Conservation (phyloP, 1,140 invertebrate species). For the Branchinecta lindahli region DNA sequence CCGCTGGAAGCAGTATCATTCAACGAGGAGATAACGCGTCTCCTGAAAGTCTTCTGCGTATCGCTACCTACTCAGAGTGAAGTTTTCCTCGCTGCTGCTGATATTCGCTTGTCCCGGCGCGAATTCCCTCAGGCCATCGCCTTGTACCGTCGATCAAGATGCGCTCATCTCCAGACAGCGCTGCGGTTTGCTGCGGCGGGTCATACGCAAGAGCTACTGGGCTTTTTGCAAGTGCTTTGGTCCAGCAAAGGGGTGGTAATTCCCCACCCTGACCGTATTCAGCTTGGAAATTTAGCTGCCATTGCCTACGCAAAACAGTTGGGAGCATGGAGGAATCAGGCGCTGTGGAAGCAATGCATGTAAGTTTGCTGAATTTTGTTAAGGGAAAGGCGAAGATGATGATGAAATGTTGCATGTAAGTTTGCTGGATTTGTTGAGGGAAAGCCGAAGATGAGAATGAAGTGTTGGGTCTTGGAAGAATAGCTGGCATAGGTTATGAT, state of each 20-base stretch:
- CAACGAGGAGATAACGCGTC: not conserved
- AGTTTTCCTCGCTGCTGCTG: not conserved
- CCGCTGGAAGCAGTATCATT: not conserved
- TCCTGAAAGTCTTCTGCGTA: not conserved
- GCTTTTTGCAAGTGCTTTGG: not conserved
- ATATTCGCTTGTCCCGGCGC: not conserved
- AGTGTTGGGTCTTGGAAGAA: no score
- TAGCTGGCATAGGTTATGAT: no score
- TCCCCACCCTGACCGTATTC: not conserved
- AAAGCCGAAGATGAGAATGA: no score
- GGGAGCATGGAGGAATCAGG: no score
- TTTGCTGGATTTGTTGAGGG: no score
- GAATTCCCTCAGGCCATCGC: conserved; percentile 1
- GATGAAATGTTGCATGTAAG: no score
- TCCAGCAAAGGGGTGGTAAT: not conserved
- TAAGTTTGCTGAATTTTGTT: no score
- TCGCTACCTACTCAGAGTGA: not conserved
- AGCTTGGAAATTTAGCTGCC: not conserved
- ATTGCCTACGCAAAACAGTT: not conserved
- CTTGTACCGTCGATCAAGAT: not conserved
- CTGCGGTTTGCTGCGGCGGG: not conserved
- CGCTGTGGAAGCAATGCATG: no score
- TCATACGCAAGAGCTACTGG: not conserved
- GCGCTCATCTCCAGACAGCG: not conserved
- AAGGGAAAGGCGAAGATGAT: no score